Conservation (phyloP, 1,140 invertebrate genomes). For the Procambarus clarkii region DNA sequence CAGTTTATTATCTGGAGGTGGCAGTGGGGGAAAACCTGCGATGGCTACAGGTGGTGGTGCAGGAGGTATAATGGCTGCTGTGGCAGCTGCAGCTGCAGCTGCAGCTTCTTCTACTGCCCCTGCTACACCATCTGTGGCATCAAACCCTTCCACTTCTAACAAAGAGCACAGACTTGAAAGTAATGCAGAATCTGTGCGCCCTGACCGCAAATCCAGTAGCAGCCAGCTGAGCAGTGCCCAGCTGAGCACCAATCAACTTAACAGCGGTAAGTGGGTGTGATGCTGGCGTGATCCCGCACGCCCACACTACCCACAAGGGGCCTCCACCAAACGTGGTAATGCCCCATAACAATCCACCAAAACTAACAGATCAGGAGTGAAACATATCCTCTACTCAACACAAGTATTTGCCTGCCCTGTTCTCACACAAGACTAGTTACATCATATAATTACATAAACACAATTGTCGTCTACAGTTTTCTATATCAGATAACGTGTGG, state of each 20-base stretch:
- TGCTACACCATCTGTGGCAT: slow-evolving; percentile 33
- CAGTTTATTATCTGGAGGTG: slow-evolving; percentile 51
- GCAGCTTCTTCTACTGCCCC: slow-evolving; percentile 54
- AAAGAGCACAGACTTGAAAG: slow-evolving; percentile 56
- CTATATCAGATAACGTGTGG: slow-evolving; percentile 16
- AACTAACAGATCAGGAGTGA: slow-evolving; percentile 41
- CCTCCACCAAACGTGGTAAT: slow-evolving; percentile 30
- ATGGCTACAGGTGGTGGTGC: slow-evolving; percentile 41
- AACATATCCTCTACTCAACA: slow-evolving; percentile 26
- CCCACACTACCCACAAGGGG: slow-evolving; percentile 36
- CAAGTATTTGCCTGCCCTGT: slow-evolving; percentile 18
- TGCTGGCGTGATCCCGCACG: slow-evolving; percentile 37
- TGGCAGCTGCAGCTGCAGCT: slow-evolving; percentile 60
- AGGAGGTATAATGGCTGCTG: slow-evolving; percentile 60
- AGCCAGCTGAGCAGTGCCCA: slow-evolving; percentile 39
- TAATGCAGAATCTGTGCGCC: slow-evolving; percentile 46
- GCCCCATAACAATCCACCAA: slow-evolving; percentile 27
- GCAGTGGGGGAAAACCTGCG: slow-evolving; percentile 34
- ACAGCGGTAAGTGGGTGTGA: slow-evolving; percentile 61
- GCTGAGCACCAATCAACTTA: slow-evolving; percentile 46
- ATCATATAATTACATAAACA: slow-evolving; percentile 30
- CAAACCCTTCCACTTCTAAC: slow-evolving; percentile 38
- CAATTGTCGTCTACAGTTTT: slow-evolving; percentile 13
- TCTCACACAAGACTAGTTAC: slow-evolving; percentile 27
- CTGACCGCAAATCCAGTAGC: slow-evolving; percentile 54